Percentiles rank a stretch among this genome's conserved stretches.
phyloP scores from a whole-genome alignment of 2,113 vertebrate species.

The Tyto alba region DNA sequence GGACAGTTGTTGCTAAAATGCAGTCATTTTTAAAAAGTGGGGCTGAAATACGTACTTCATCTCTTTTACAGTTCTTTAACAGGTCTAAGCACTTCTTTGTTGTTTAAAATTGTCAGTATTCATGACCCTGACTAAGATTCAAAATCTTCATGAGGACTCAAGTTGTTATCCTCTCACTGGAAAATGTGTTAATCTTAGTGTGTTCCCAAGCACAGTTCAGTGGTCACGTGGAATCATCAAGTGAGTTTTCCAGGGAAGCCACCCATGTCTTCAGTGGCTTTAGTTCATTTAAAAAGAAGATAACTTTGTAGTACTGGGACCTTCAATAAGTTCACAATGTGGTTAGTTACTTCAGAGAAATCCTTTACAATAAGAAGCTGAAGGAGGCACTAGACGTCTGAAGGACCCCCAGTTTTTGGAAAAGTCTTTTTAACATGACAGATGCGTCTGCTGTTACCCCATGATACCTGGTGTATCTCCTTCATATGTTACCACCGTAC shows the following conservation, averaged over 20 bases:
- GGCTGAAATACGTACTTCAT: neutral
- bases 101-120: neutral
- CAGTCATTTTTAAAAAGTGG: neutral
- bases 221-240: rapidly evolving
- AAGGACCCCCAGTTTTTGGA: neutral
- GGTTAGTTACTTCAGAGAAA: neutral
- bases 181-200: neutral
- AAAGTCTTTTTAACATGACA: neutral
- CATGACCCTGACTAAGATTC: neutral
- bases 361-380: neutral
- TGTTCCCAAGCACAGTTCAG: neutral
- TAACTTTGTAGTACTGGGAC: neutral
- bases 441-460: neutral
- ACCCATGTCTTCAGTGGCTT: neutral
- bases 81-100: neutral
- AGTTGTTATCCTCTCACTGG: neutral
- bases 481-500: too few species aligned
- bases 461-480: too few species aligned
- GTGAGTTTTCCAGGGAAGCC: neutral
- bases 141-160: neutral
- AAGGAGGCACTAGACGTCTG: neutral
- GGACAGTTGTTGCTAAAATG: rapidly evolving
- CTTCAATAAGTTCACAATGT: neutral
- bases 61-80: neutral
- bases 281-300: neutral